Percentiles rank a stretch among this genome's conserved stretches.
These are phyloP conservation scores for Aeoliscus strigatus DNA, from an alignment of 2,797 vertebrate genomes.

Conservation along the genomic window DNA sequence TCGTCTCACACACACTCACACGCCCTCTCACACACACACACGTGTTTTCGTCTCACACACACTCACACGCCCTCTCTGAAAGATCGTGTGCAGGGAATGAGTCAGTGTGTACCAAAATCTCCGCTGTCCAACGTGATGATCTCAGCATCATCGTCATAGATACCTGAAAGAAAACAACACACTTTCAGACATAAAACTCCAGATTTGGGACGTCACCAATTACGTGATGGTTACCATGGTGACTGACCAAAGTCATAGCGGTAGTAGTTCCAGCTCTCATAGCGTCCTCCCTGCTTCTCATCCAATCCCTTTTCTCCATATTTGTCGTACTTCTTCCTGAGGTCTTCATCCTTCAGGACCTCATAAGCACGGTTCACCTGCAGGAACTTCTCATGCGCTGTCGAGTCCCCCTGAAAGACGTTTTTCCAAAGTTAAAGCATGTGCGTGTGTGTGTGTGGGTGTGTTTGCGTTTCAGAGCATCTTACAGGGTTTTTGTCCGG, in stretches of 20 bases:
- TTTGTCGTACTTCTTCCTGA: slow-evolving; percentile 96
- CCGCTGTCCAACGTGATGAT: slow-evolving; percentile 93
- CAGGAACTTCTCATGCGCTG: slow-evolving; percentile 92
- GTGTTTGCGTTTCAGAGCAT: background rate
- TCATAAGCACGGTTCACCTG: slow-evolving; percentile 94
- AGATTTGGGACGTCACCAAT: no score
- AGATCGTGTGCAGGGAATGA: no score
- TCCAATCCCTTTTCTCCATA: slow-evolving; percentile 94
- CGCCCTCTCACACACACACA: background rate
- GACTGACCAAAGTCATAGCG: slow-evolving; percentile 90
- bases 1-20: slow-evolving; percentile 2
- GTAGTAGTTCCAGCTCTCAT: slow-evolving; percentile 97
- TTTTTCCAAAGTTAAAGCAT: background rate
- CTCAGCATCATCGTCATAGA: slow-evolving; percentile 96
- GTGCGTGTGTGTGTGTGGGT: background rate
- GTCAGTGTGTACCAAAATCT: slow-evolving; percentile 85
- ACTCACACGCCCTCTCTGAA: background rate
- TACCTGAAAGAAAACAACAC: slow-evolving; percentile 80
- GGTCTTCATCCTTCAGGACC: slow-evolving; percentile 94
- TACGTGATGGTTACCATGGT: background rate
- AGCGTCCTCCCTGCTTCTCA: slow-evolving; percentile 84
- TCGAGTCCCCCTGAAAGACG: slow-evolving; percentile 79
- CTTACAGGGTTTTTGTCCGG: slow-evolving; percentile 94
- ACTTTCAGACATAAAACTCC: no score
- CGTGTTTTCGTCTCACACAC: slow-evolving; percentile 1